A percentile compares a stretch with the other conserved stretches of the same genome.
Evolutionary conservation across 1,140 invertebrate species (phyloP).

Genomic region (Diprion similis): DNA sequence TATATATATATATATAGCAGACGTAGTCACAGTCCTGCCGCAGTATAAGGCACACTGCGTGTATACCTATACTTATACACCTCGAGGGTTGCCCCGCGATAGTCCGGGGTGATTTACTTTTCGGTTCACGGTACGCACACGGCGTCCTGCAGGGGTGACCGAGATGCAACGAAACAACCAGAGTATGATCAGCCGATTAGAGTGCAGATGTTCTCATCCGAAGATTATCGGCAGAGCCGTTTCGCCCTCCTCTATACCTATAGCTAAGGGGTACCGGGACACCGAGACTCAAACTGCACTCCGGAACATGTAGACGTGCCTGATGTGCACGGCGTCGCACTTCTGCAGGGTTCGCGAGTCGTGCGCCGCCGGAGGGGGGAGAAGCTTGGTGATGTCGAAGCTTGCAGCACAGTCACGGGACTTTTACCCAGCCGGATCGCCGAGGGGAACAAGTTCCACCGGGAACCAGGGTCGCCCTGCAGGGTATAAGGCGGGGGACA

Average conservation of each 20-base stretch:
- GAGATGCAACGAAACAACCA: background rate
- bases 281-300: background rate
- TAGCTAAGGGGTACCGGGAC: background rate
- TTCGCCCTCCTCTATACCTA: constrained; percentile 33
- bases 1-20: too few species aligned
- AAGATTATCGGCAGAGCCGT: constrained; percentile 48
- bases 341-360: constrained; percentile 20
- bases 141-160: background rate
- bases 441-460: background rate
- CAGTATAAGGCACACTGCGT: background rate
- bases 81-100: background rate
- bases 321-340: constrained; percentile 14
- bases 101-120: constrained; percentile 34
- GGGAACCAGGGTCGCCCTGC: background rate
- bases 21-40: constrained; percentile 23
- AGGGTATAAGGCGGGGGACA: background rate
- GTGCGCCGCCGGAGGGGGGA: background rate
- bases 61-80: too few species aligned
- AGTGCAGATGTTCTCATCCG: constrained; percentile 61
- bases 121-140: constrained; percentile 11
- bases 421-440: background rate
- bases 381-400: background rate
- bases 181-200: constrained; percentile 59
- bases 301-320: background rate
- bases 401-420: background rate